Percentiles rank a stretch among this genome's conserved stretches.
Evolutionary conservation across 2,888 invertebrate genomes (phyloP).

Genomic region (Diplazon laetatorius): DNA sequence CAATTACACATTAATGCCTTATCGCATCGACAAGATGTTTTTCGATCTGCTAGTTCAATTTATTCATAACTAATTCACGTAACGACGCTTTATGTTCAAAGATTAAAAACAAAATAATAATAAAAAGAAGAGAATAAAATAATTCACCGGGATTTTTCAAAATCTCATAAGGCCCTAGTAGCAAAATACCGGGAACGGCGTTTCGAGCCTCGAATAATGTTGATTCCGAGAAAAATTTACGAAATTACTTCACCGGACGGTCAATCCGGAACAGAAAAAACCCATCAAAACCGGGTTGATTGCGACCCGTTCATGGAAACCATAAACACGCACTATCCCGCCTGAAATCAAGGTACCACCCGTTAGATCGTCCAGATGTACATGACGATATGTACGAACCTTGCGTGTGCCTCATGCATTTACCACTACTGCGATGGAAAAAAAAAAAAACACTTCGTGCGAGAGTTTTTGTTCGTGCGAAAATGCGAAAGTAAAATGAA

Average conservation of each 20-base stretch:
- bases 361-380: conserved; percentile 9
- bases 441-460: no score
- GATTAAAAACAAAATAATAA: not conserved
- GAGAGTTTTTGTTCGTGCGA: no score
- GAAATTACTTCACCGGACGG: conserved; percentile 49
- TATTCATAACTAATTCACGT: conserved; percentile 25
- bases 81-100: not conserved
- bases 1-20: conserved; percentile 24
- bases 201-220: conserved; percentile 60
- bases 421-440: no score
- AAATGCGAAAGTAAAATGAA: no score
- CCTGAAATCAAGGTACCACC: conserved; percentile 54
- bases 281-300: conserved; percentile 70
- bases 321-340: conserved; percentile 72
- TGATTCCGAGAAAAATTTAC: conserved; percentile 65
- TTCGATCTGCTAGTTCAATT: not conserved
- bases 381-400: not conserved
- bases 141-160: conserved; percentile 40
- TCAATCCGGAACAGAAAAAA: conserved; percentile 66
- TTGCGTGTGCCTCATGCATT: conserved; percentile 13
- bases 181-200: conserved; percentile 54
- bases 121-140: no score
- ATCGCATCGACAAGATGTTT: not conserved
- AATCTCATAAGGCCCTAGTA: conserved; percentile 40
- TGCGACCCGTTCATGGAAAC: conserved; percentile 72